Base-by-base conservation (phyloP, 2,888 invertebrate species). In the Hololepta plana region DNA sequence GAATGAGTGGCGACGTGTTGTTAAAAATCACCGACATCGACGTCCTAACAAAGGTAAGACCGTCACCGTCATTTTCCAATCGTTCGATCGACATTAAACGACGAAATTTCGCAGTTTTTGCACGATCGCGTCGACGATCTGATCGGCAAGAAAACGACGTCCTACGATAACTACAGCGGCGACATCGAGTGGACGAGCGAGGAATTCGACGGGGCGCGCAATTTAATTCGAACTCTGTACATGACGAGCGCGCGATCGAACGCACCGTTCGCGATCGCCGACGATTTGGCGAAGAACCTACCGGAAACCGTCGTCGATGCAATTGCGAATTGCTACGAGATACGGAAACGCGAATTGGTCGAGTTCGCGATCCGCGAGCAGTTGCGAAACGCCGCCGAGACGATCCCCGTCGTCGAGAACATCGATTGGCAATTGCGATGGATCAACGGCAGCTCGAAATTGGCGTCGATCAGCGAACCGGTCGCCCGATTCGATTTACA, bases 401-500 rank as follows among this genome's bases (percentile, higher is more conserved):
- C n/a, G n/a, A n/a, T 46, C 24, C 38, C 49, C 17, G 46, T 60
- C 2, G 43, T 63, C 7, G 46, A 49, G 19, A 57, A 58, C 34
- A 54, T 60, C 32, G 62, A 64, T 39, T 64, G 63, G 62, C 57
- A 56, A 43, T 35, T 64, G 15, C 61, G 59, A 51, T 55, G 61
- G 47, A 40, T 63, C 14, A 51, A 63, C 44, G 64, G 64, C 11
- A 59, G 59, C 21, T 62, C 62, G 28, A 54, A 54, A 37, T 40
- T 61, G 30, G 53, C 59, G 16, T 47, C 55, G 0, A 32, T 59
- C 9, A 49, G 54, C 32, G 57, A 62, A 43, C 54, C 60, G 4
- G 37, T 62, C 15, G 36, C 62, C 15, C 59, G 62, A 33, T 27
- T 64, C 22, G 57, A 61, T 39, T 42, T 64, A 12, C 40, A 45